Evolutionary conservation across 2,888 invertebrate species (phyloP).

Genomic region (Cephus spinipes): DNA sequence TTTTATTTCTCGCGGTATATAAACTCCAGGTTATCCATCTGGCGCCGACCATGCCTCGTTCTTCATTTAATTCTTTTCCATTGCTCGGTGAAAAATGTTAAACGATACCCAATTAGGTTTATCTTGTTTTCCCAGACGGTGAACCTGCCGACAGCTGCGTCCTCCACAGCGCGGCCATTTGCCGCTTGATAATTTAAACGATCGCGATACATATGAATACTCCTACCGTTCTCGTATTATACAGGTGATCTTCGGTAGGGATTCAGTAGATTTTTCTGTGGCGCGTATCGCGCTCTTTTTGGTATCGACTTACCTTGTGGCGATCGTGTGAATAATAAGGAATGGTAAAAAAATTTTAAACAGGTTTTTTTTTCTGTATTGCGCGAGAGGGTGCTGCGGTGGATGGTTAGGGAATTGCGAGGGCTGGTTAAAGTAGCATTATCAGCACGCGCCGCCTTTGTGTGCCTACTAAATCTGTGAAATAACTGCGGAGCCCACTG

Average conservation of each 20-base stretch:
- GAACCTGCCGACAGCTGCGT: conserved; percentile 23
- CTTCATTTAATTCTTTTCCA: not conserved
- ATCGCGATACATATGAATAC: conserved; percentile 19
- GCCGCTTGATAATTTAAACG: conserved; percentile 29
- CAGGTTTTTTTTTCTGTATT: not conserved
- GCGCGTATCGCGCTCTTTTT: not conserved
- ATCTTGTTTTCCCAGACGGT: conserved; percentile 22
- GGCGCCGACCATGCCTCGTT: not conserved
- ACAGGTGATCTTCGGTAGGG: not conserved
- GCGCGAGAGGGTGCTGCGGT: conserved; percentile 1
- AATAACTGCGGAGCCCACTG: conserved; percentile 48
- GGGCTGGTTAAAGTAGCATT: conserved; percentile 53
- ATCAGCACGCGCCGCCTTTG: conserved; percentile 64
- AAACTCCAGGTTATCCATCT: not conserved
- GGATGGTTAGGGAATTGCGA: not conserved
- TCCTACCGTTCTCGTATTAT: not conserved
- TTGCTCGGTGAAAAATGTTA: not conserved
- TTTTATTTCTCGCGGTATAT: not conserved
- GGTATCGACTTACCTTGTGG: not conserved
- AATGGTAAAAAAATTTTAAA: not conserved
- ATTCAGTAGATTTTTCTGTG: not conserved
- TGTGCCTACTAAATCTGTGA: conserved; percentile 62
- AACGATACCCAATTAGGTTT: conserved; percentile 23
- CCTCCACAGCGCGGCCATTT: conserved; percentile 25
- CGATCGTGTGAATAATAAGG: conserved; percentile 1